Base-by-base conservation (phyloP, 2,113 vertebrate species). In the Alethe diademata region DNA sequence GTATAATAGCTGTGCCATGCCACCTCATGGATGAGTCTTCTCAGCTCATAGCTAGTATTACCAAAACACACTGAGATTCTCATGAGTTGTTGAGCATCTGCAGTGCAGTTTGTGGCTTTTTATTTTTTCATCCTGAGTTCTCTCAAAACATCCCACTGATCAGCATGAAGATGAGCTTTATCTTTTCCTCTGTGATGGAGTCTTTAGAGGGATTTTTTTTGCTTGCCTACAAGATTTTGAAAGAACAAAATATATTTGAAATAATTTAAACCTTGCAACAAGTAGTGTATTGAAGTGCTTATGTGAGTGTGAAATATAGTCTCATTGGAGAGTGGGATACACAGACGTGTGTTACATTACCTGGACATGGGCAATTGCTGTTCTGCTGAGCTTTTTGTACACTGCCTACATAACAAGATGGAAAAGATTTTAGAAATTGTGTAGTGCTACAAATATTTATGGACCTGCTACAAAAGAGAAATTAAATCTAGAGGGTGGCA, bases 321-420 rank as follows among this genome's bases (percentile, higher is more conserved):
- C 13, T 88, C 24, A 29, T 2, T 70, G 50, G 33, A 17, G 43
- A 78, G 61, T 33, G 22, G 48, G 57, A 56, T 78, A 60, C 15
- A 22, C 0, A 0, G n/a, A 33, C 62, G 13, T 5, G 11, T 35
- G 43, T 74, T 79, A 24, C 26, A 14, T 69, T 74, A 62, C 16
- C 33, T 83, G 38, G 24, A 57, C 40, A 36, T 5, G 45, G n/a
- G 16, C 45, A 57, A 29, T 38, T 76, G 60, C 36, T 54, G 11
- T 65, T 96, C 36, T 79, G 40, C 31, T 72, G 74, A 75, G 36
- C 17, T 61, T 28, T 40, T 80, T 65, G 8, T 67, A 9, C 17
- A 50, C 35, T 56, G 40, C 12, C 69, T 85, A 65, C 9, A n/a
- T 38, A 73, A 29, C 42, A 22, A 7, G 22, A 62, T 54, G 14